Evolutionary conservation across 2,888 invertebrate genomes (phyloP).

Genomic region (Julus scandinavius): DNA sequence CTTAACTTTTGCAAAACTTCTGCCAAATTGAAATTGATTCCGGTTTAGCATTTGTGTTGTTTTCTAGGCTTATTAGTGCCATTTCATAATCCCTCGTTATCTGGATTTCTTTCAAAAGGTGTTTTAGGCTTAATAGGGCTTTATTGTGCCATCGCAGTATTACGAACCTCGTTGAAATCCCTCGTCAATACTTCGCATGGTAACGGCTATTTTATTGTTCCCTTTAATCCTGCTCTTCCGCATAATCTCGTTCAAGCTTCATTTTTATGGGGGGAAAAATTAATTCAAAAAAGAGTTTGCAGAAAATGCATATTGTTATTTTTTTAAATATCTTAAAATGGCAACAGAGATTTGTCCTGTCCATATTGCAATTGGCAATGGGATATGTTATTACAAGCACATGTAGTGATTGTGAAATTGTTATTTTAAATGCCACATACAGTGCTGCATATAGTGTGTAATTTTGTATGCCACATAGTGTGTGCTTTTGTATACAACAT

Average conservation of each 20-base stretch:
- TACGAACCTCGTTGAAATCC: neutral
- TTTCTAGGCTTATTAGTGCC: neutral
- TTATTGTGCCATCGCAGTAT: neutral
- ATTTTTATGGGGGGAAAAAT: no score
- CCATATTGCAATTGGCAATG: no score
- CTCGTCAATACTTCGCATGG: neutral
- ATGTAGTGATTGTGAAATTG: no score
- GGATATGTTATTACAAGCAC: no score
- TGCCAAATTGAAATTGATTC: neutral
- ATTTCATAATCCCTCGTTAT: constrained; percentile 1
- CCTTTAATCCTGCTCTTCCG: neutral
- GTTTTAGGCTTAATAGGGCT: neutral
- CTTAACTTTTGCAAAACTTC: neutral
- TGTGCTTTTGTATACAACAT: no score
- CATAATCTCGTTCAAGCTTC: neutral
- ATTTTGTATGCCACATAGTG: no score
- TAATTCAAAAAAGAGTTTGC: no score
- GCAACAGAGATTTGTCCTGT: no score
- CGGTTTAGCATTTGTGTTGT: neutral
- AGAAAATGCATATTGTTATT: no score
- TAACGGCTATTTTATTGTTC: neutral
- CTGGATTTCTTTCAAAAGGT: neutral
- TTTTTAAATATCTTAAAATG: no score
- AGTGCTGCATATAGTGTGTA: no score
- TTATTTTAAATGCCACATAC: no score